These are phyloP conservation scores for Danio rerio DNA, from an alignment of 2,113 vertebrate species.

Conservation along the genomic window DNA sequence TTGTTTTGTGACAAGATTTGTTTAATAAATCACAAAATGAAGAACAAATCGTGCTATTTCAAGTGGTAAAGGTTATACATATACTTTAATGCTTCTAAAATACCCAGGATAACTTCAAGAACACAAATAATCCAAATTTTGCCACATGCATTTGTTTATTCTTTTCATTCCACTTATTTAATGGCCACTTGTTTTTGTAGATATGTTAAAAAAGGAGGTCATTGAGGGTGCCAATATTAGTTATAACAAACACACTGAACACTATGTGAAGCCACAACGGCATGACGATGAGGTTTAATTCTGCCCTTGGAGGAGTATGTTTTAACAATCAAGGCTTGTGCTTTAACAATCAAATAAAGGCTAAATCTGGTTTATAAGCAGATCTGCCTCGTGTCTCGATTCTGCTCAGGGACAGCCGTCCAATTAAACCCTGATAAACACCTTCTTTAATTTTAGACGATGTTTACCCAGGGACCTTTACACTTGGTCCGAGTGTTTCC, in stretches of 20 bases:
- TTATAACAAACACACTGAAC: neutral
- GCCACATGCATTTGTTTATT: too few species aligned
- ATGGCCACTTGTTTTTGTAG: too few species aligned
- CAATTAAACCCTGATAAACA: conserved; percentile 59
- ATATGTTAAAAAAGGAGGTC: too few species aligned
- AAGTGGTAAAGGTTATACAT: too few species aligned
- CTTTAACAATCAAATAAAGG: conserved; percentile 46
- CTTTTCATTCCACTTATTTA: too few species aligned
- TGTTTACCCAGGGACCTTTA: conserved; percentile 63
- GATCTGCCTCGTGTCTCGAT: conserved; percentile 3
- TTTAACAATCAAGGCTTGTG: neutral
- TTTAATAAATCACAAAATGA: too few species aligned
- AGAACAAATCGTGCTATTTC: too few species aligned
- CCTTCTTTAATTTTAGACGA: conserved; percentile 67
- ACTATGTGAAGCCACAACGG: neutral
- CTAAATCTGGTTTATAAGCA: conserved; percentile 41
- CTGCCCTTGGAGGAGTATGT: conserved; percentile 4
- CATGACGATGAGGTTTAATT: conserved; percentile 30
- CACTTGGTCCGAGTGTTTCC: conserved; percentile 51
- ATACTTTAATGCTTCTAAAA: too few species aligned
- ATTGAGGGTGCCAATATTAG: too few species aligned
- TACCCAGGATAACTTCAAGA: too few species aligned
- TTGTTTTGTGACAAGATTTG: too few species aligned
- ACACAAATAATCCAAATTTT: too few species aligned
- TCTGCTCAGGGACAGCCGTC: conserved; percentile 35